Evolutionary conservation across 2,888 invertebrate species (phyloP).

Genomic region (Caenorhabditis doughertyi): DNA sequence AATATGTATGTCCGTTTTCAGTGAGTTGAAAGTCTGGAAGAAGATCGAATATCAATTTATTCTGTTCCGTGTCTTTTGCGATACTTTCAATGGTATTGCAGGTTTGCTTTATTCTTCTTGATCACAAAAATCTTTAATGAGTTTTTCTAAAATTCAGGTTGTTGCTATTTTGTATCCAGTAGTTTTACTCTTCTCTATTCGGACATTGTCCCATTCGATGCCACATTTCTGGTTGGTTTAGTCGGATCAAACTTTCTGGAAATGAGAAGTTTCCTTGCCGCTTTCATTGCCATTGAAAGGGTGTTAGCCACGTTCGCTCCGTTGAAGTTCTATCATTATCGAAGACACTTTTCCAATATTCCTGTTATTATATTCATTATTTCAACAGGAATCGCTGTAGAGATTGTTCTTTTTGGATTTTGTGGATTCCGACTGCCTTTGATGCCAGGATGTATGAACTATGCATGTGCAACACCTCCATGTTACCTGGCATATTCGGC

Average conservation of each 20-base stretch:
- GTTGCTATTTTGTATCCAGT: constrained; percentile 16
- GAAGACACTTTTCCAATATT: constrained; percentile 24
- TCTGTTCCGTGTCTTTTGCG: constrained; percentile 11
- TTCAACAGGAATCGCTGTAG: constrained; percentile 4
- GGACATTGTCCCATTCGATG: constrained; percentile 26
- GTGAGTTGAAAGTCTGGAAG: constrained; percentile 15
- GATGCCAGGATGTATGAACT: not conserved
- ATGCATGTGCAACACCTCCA: constrained; percentile 19
- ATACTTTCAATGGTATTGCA: constrained; percentile 19
- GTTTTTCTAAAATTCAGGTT: constrained; percentile 3
- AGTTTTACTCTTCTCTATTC: constrained; percentile 17
- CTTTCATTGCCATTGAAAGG: constrained; percentile 39
- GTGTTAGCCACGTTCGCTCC: constrained; percentile 22
- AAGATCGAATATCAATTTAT: constrained; percentile 38
- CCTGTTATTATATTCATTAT: constrained; percentile 32
- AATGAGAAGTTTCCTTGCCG: constrained; percentile 49
- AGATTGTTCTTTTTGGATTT: constrained; percentile 26
- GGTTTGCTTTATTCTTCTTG: not conserved
- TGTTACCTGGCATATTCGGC: constrained; percentile 12
- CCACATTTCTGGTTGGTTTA: constrained; percentile 25
- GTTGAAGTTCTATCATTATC: constrained; percentile 23
- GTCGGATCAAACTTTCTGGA: constrained; percentile 19
- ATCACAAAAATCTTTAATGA: not conserved
- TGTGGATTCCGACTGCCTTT: constrained; percentile 30
- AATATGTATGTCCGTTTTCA: not conserved